phyloP scores from a whole-genome alignment of 1,140 invertebrate genomes.

The Leptinotarsa undecemlineata region DNA sequence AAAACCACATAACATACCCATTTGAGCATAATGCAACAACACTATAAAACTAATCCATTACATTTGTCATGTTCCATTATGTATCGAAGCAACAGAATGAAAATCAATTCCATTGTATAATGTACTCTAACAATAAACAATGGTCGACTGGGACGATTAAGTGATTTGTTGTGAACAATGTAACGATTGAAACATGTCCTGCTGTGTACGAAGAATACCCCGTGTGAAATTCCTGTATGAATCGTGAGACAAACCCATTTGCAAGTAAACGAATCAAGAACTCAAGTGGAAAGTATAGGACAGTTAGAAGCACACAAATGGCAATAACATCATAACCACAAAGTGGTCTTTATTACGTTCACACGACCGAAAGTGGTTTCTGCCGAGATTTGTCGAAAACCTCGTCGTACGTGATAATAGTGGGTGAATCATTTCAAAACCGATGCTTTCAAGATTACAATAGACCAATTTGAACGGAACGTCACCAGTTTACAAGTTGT shows the following conservation, averaged over 20 bases:
- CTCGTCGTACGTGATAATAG: not conserved
- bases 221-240: not conserved
- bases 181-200: not conserved
- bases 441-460: too few species aligned
- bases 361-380: not conserved
- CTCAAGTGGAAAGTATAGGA: not conserved
- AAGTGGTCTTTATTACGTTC: not conserved
- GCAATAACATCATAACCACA: slow-evolving; percentile 8
- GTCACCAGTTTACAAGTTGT: too few species aligned
- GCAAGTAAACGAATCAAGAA: not conserved
- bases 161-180: not conserved
- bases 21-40: too few species aligned
- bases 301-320: not conserved
- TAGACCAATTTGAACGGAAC: too few species aligned
- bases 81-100: too few species aligned
- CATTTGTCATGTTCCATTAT: too few species aligned
- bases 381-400: slow-evolving; percentile 1
- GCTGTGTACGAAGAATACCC: not conserved
- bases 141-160: not conserved
- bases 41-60: too few species aligned
- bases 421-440: not conserved
- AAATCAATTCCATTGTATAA: slow-evolving; percentile 3
- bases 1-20: too few species aligned
- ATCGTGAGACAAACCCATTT: slow-evolving; percentile 1
- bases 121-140: not conserved